Percentiles rank a stretch among this genome's conserved stretches.
These are phyloP conservation scores for Noturus placidus DNA, from an alignment of 2,113 vertebrate species.

Conservation along the genomic window DNA sequence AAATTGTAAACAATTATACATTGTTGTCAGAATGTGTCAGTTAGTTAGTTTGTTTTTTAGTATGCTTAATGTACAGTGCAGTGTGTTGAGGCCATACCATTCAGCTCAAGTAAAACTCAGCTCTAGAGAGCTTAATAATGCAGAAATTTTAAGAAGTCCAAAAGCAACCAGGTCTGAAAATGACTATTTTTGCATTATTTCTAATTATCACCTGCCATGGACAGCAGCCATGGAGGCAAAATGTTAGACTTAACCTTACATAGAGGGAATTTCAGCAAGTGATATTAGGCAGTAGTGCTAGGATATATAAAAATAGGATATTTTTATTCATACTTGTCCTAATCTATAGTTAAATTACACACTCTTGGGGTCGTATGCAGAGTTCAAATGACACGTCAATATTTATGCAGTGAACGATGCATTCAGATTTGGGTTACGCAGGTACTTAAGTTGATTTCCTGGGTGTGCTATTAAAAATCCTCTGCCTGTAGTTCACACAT, in stretches of 20 bases:
- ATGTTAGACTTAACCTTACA: conserved; percentile 7
- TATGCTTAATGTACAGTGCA: background rate
- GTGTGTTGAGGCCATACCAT: background rate
- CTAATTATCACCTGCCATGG: conserved; percentile 73
- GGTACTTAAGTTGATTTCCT: background rate
- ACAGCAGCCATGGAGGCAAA: conserved; percentile 30
- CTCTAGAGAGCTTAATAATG: conserved; percentile 31
- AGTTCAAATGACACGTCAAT: background rate
- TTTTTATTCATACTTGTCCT: background rate
- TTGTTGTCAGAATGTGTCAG: background rate
- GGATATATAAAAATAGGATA: conserved; percentile 55
- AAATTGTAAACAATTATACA: conserved; percentile 7
- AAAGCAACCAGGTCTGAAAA: conserved; percentile 35
- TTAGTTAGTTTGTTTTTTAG: background rate
- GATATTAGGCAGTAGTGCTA: conserved; percentile 10
- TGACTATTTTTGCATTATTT: conserved; percentile 76
- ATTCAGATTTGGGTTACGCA: background rate
- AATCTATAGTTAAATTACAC: background rate
- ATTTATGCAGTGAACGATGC: background rate
- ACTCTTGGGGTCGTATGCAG: background rate
- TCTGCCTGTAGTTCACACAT: background rate
- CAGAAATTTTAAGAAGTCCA: background rate
- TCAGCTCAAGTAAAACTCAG: conserved; percentile 33
- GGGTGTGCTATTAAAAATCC: background rate
- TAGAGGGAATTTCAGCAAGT: background rate